Evolutionary conservation across 2,888 invertebrate genomes (phyloP).

Genomic region (Fabriciana adippe): DNA sequence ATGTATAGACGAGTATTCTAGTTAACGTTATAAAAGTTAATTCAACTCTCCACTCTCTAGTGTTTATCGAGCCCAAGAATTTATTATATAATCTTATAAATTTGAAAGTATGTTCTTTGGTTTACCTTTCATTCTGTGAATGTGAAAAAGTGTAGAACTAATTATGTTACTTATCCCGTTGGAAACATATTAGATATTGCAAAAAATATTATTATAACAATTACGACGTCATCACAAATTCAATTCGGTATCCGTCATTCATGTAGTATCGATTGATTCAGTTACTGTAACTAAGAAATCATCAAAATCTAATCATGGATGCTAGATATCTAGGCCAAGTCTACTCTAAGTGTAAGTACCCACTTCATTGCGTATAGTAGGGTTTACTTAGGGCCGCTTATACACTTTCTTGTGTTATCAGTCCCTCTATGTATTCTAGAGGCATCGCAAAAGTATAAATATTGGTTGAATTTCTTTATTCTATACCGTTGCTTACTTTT

Average conservation of each 20-base stretch:
- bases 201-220: background rate
- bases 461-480: background rate
- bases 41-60: too few species aligned
- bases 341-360: slow-evolving; percentile 14
- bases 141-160: too few species aligned
- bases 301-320: slow-evolving; percentile 16
- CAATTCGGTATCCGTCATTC: background rate
- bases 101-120: too few species aligned
- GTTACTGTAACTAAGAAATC: background rate
- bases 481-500: too few species aligned
- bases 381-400: slow-evolving; percentile 13
- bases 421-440: slow-evolving; percentile 9
- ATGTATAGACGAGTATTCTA: too few species aligned
- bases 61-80: too few species aligned
- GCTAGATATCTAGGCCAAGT: slow-evolving; percentile 20
- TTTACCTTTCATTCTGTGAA: too few species aligned
- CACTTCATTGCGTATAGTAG: slow-evolving; percentile 13
- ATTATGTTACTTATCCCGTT: too few species aligned
- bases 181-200: too few species aligned
- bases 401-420: slow-evolving; percentile 17
- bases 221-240: background rate
- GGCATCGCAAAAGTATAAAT: slow-evolving; percentile 8
- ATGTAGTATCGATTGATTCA: background rate
- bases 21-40: too few species aligned
- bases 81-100: too few species aligned